phyloP scores from a whole-genome alignment of 2,113 vertebrate genomes.

The Mus musculus region DNA sequence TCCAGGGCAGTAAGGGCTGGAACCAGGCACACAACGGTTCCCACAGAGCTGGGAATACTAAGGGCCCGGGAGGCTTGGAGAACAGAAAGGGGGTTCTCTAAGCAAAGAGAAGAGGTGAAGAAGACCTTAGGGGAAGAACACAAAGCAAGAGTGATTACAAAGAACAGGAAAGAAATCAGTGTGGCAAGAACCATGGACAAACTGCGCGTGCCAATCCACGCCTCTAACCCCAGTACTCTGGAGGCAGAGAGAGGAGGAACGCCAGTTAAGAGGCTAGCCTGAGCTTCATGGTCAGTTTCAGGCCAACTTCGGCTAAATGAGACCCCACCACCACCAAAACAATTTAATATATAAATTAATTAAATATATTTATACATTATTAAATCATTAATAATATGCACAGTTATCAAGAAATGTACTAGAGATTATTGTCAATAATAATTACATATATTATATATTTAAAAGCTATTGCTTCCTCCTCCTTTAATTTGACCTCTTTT shows the following conservation, averaged over 20 bases:
- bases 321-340: neutral
- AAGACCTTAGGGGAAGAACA: neutral
- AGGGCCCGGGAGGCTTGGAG: neutral
- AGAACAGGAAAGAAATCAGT: neutral
- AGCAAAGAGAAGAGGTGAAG: neutral
- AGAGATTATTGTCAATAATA: too few relatives aligned
- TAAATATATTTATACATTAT: neutral
- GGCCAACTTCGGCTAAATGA: neutral
- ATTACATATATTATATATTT: neutral
- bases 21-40: constrained; percentile 17
- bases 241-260: neutral
- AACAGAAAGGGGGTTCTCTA: neutral
- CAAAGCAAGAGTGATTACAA: neutral
- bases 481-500: neutral
- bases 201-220: too few relatives aligned
- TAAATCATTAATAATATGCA: neutral
- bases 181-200: neutral
- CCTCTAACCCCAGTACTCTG: neutral
- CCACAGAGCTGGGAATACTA: neutral
- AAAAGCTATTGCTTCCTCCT: neutral
- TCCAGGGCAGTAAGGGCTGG: neutral
- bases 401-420: too few relatives aligned
- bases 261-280: neutral
- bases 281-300: neutral
- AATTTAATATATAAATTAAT: neutral